A percentile compares a stretch with the other conserved stretches of the same genome.
These are phyloP conservation scores for Corydoras sp. DNA, from an alignment of 2,113 vertebrate genomes.

Conservation along the genomic window DNA sequence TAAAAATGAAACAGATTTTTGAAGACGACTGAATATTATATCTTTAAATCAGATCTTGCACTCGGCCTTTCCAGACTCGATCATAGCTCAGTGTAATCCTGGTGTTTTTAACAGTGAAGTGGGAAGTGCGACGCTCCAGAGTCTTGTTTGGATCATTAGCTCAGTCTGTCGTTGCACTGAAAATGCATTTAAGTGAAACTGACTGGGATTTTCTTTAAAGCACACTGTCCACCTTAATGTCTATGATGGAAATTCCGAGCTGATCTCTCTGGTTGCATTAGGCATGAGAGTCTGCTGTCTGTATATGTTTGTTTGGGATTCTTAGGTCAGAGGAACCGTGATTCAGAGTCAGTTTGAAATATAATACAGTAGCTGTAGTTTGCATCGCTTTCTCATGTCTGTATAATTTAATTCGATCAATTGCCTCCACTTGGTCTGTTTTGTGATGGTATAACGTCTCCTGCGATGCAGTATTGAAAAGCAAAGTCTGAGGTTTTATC, in stretches of 20 bases:
- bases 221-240: not conserved
- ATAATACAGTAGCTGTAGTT: conserved; percentile 31
- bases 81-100: not conserved
- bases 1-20: too few relatives aligned
- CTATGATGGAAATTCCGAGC: not conserved
- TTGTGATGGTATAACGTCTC: conserved; percentile 3
- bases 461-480: conserved; percentile 34
- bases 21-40: too few relatives aligned
- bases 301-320: conserved; percentile 4
- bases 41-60: conserved; percentile 9
- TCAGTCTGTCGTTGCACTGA: not conserved
- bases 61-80: not conserved
- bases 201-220: not conserved
- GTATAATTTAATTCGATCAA: conserved; percentile 24
- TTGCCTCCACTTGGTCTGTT: conserved; percentile 25
- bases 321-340: conserved; percentile 1
- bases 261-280: conserved; percentile 21
- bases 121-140: too few relatives aligned
- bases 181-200: not conserved
- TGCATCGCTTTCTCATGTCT: conserved; percentile 28
- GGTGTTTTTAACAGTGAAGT: not conserved
- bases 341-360: conserved; percentile 14
- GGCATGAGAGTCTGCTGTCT: conserved; percentile 4
- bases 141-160: too few relatives aligned
- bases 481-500: conserved; percentile 24